A percentile compares a stretch with the other conserved stretches of the same genome.
These are phyloP conservation scores for Sceloporus tristichus DNA, from an alignment of 2,113 vertebrate genomes.

Conservation along the genomic window DNA sequence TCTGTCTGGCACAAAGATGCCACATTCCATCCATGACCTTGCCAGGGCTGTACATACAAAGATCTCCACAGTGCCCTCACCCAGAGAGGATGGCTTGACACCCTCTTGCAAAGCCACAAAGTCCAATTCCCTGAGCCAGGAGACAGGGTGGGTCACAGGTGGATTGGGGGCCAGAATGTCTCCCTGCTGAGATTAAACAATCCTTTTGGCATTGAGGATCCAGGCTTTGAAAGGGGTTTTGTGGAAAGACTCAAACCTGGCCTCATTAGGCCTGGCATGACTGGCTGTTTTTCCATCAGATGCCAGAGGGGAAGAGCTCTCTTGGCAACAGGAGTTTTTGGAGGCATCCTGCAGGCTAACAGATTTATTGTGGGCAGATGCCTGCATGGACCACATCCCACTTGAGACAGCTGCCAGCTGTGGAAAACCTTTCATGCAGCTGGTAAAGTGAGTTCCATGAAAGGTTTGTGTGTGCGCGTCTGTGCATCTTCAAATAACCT, in stretches of 20 bases:
- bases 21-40: constrained; percentile 12
- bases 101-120: background rate
- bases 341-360: background rate
- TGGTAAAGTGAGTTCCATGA: background rate
- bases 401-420: background rate
- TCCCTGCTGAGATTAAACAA: constrained; percentile 15
- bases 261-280: background rate
- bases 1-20: constrained; percentile 7
- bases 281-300: constrained; percentile 2
- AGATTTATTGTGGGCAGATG: constrained; percentile 1
- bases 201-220: constrained; percentile 10
- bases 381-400: background rate
- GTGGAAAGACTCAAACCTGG: background rate
- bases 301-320: background rate
- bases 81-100: background rate
- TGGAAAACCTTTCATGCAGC: background rate
- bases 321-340: background rate
- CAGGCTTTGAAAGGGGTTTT: constrained; percentile 26
- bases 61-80: constrained; percentile 3
- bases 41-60: constrained; percentile 9
- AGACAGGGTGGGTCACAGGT: constrained; percentile 9
- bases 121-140: constrained; percentile 13
- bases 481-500: too few relatives aligned
- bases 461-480: too few relatives aligned
- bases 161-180: background rate